phyloP scores from a whole-genome alignment of 1,140 invertebrate genomes.

The Drosophila tsacasi region DNA sequence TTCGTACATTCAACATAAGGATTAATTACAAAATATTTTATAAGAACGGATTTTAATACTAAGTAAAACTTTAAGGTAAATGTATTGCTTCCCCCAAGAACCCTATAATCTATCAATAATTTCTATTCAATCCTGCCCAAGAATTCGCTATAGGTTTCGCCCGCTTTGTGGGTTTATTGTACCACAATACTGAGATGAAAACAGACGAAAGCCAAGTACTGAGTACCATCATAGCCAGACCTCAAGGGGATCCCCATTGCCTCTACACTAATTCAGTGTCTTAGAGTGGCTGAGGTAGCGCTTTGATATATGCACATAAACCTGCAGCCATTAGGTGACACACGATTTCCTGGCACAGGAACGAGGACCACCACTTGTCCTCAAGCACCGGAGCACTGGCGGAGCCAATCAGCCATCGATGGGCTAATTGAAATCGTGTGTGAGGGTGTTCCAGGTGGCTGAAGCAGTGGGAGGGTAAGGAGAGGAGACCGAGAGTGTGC shows the following conservation, averaged over 20 bases:
- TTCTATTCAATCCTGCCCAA: not conserved
- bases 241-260: not conserved
- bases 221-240: slow-evolving; percentile 4
- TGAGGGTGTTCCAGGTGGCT: slow-evolving; percentile 24
- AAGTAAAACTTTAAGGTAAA: no score
- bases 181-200: not conserved
- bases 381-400: slow-evolving; percentile 7
- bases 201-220: slow-evolving; percentile 5
- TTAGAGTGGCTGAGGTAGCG: slow-evolving; percentile 41
- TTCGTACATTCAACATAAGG: no score
- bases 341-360: slow-evolving; percentile 18
- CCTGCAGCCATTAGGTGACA: slow-evolving; percentile 53
- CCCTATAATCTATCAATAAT: not conserved
- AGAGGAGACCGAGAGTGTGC: not conserved
- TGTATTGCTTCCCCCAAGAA: not conserved
- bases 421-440: slow-evolving; percentile 71
- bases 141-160: no score
- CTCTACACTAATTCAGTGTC: slow-evolving; percentile 40
- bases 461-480: not conserved
- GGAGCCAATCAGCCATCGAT: slow-evolving; percentile 62
- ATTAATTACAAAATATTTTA: no score
- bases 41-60: no score
- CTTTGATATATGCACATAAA: slow-evolving; percentile 57
- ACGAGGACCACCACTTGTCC: slow-evolving; percentile 10
- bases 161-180: not conserved